phyloP scores from a whole-genome alignment of 2,113 vertebrate species.

The Eptesicus fuscus region DNA sequence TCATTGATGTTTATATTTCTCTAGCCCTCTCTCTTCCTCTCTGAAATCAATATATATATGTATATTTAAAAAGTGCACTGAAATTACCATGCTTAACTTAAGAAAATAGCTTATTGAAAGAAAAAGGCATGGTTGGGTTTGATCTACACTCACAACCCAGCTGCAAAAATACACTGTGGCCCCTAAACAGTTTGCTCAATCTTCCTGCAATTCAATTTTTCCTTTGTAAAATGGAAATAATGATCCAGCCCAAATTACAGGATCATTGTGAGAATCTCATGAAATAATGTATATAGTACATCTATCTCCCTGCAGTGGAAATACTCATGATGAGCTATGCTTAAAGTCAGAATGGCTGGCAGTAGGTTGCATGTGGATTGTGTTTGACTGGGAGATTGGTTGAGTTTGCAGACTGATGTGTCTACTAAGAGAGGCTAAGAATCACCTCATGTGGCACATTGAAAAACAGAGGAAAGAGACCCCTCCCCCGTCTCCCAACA shows the following conservation, averaged over 20 bases:
- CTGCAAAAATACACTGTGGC: not conserved
- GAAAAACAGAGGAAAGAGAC: not conserved
- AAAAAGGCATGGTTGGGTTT: not conserved
- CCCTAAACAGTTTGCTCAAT: not conserved
- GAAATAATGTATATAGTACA: not conserved
- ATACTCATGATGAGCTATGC: too few species aligned
- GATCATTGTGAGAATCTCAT: not conserved
- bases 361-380: not conserved
- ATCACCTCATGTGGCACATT: not conserved
- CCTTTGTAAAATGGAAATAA: not conserved
- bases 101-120: not conserved
- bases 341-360: not conserved
- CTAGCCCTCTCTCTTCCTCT: too few species aligned
- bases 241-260: not conserved
- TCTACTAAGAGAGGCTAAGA: not conserved
- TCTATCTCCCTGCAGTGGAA: not conserved
- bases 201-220: not conserved
- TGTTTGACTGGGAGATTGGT: not conserved
- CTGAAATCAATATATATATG: too few species aligned
- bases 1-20: too few species aligned
- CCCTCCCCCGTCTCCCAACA: rapidly evolving
- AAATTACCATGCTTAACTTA: not conserved
- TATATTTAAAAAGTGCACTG: not conserved
- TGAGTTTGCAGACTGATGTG: not conserved
- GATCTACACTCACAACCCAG: not conserved